Evolutionary conservation across 1,140 invertebrate genomes (phyloP).

Genomic region (Drosophila azteca): DNA sequence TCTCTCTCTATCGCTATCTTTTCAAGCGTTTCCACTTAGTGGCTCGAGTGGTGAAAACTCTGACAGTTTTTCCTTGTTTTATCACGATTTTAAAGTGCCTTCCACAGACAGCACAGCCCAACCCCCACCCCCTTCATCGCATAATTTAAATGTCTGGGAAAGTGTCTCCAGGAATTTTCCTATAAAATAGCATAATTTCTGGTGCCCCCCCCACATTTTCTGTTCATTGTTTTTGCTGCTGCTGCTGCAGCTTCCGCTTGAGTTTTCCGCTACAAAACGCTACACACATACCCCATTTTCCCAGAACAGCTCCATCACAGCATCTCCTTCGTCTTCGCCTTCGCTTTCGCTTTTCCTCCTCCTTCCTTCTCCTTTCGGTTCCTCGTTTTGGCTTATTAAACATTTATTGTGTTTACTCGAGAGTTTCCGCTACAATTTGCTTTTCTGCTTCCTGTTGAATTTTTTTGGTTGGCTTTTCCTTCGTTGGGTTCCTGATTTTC

Average conservation of each 20-base stretch:
- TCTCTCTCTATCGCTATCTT: neutral
- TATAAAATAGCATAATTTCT: slow-evolving; percentile 40
- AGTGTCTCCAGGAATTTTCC: slow-evolving; percentile 41
- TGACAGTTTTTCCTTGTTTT: neutral
- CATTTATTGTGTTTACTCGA: slow-evolving; percentile 71
- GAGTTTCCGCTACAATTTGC: slow-evolving; percentile 71
- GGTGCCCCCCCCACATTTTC: too few relatives aligned
- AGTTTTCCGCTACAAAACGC: slow-evolving; percentile 45
- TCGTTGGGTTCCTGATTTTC: slow-evolving; percentile 1
- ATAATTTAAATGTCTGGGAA: slow-evolving; percentile 42
- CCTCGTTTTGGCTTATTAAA: slow-evolving; percentile 70
- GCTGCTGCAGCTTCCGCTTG: slow-evolving; percentile 45
- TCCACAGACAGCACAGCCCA: neutral
- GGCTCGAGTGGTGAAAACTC: slow-evolving; percentile 13
- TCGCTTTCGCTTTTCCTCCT: slow-evolving; percentile 25
- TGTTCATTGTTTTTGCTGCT: slow-evolving; percentile 39
- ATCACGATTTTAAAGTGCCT: neutral
- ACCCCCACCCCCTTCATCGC: neutral
- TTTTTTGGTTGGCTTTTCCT: slow-evolving; percentile 13
- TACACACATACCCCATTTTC: slow-evolving; percentile 12
- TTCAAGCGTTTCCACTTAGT: slow-evolving; percentile 27
- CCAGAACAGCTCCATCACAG: slow-evolving; percentile 19
- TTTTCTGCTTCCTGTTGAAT: slow-evolving; percentile 43
- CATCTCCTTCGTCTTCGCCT: slow-evolving; percentile 26
- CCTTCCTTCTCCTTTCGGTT: neutral